These are phyloP conservation scores for Congeria kusceri DNA, from an alignment of 2,888 invertebrate species.

Conservation along the genomic window DNA sequence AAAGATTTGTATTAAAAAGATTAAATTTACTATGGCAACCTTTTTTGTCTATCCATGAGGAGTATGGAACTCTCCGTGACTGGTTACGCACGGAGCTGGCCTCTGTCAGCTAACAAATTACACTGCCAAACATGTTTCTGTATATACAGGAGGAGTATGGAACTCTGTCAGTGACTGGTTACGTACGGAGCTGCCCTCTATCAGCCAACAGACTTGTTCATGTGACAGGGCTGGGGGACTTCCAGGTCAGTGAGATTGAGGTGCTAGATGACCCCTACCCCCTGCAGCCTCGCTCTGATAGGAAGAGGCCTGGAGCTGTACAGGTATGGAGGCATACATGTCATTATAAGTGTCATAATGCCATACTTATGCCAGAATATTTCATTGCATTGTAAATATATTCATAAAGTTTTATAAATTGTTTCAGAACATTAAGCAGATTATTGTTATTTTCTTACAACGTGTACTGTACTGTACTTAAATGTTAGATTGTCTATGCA, in stretches of 20 bases:
- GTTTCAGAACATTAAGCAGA: too few relatives aligned
- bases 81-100: constrained; percentile 94
- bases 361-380: too few relatives aligned
- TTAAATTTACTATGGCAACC: too few relatives aligned
- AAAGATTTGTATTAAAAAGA: too few relatives aligned
- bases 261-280: constrained; percentile 84
- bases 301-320: not conserved
- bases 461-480: too few relatives aligned
- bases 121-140: too few relatives aligned
- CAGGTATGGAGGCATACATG: constrained; percentile 24
- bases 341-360: too few relatives aligned
- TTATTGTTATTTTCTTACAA: too few relatives aligned
- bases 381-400: too few relatives aligned
- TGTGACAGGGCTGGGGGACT: constrained; percentile 96
- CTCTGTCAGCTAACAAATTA: constrained; percentile 94
- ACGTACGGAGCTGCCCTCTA: constrained; percentile 92
- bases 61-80: constrained; percentile 88
- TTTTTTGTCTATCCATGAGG: constrained; percentile 72
- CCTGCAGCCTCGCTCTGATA: constrained; percentile 42
- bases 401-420: too few relatives aligned
- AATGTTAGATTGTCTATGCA: too few relatives aligned
- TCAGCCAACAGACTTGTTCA: constrained; percentile 96
- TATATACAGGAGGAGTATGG: constrained; percentile 76
- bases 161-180: constrained; percentile 91
- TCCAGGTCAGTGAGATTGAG: constrained; percentile 93